Evolutionary conservation across 2,888 invertebrate species (phyloP), one percentile per base, ranked within the genome.

Genomic region (Caenorhabditis parvicauda): DNA sequence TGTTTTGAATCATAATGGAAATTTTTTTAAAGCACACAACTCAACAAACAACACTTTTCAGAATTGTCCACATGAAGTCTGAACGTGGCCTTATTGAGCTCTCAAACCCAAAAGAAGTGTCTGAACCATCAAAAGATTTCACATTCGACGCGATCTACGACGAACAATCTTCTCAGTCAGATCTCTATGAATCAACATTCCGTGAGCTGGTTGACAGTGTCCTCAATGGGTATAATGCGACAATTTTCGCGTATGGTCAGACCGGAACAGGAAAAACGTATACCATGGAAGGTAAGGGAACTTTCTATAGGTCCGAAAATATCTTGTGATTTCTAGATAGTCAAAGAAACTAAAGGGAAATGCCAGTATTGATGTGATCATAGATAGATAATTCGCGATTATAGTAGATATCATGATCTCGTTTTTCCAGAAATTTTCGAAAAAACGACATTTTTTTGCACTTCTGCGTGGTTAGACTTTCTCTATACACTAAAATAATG

Each of bases 181-280:
- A 90, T 71, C 84, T 98, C 25, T 99, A 96, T 84, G 92, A 94
- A 82, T 94, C 96, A 83, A 91, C 92, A 69, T 93, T 96, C 53
- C 88, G 92, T 45, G 92, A 93, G 0, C 84, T 99, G 75, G 92
- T 99, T 22, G 89, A 92, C 66, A 92, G 92, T 1, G 96, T 96
- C 4, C 86, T 98, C 62, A 90, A 91, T 81, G 98, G 98, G 1
- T 99, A 95, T 84, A 98, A 98, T 84, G 95, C 96, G 14, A 98
- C 96, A 75, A 94, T 98, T 72, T 96, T 98, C 85, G 98, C 96
- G 1, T 98, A 98, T 83, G 98, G 96, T 0, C 98, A 98, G 85
- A 98, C 98, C 0, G 96, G 96, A 62, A 95, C 96, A 0, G 96
- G 79, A 49, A 88, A 88, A 81, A 88, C 87, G 6, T 87, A 84